Percentiles rank a stretch among this genome's conserved stretches.
Evolutionary conservation across 2,888 invertebrate genomes (phyloP).

Genomic region (Drosophila rellima): DNA sequence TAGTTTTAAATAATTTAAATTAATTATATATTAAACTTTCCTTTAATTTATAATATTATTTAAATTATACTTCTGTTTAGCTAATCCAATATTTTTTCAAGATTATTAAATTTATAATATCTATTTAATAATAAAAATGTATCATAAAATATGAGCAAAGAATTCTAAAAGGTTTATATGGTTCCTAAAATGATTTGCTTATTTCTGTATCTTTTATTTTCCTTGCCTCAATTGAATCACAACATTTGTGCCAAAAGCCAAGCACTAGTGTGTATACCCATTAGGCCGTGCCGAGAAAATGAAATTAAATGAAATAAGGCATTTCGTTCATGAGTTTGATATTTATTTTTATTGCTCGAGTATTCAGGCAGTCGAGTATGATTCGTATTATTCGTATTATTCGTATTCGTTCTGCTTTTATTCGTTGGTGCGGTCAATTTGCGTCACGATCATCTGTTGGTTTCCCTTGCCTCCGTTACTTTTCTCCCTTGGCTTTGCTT

Average conservation of each 20-base stretch:
- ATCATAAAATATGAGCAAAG: no score
- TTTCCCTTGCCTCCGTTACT: slow-evolving; percentile 12
- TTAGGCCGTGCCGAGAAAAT: not conserved
- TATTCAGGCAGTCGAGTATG: slow-evolving; percentile 9
- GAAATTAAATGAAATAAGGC: slow-evolving; percentile 60
- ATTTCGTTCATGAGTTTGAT: slow-evolving; percentile 56
- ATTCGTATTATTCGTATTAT: slow-evolving; percentile 14
- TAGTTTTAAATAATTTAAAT: no score
- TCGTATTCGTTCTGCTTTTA: slow-evolving; percentile 13
- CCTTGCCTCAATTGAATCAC: not conserved
- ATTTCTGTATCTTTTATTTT: not conserved
- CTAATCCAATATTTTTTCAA: no score
- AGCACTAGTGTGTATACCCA: not conserved
- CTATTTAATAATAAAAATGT: no score
- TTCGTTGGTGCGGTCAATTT: slow-evolving; percentile 41
- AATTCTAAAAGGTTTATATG: no score
- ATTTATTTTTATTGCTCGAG: slow-evolving; percentile 30
- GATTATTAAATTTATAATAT: no score
- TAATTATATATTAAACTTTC: no score
- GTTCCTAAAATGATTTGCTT: no score
- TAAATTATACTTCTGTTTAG: no score
- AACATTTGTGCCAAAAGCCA: not conserved
- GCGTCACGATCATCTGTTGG: slow-evolving; percentile 51
- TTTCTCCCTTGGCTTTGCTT: not conserved
- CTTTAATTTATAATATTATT: no score